Conservation (phyloP, 2,797 vertebrate genomes). For the Hybognathus amarus region DNA sequence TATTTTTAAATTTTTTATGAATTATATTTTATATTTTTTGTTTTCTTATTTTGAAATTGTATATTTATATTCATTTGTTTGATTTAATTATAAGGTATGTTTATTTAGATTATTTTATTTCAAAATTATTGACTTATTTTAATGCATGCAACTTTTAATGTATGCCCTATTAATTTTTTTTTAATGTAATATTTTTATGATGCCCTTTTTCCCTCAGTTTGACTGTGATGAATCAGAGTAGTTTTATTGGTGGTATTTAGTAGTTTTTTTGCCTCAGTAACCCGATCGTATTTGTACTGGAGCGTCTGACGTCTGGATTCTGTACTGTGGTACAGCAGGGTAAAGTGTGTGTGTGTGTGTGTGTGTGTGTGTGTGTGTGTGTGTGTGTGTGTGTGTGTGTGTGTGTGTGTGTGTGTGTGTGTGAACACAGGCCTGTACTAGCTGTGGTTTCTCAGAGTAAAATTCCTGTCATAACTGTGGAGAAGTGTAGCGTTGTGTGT, state of each 20-base stretch:
- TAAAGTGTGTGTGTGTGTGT: background rate
- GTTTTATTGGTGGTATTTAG: background rate
- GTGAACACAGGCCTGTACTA: conserved; percentile 44
- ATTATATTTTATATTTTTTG: background rate
- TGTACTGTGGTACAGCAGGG: conserved; percentile 6
- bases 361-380: background rate
- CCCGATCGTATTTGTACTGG: background rate
- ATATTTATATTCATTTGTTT: background rate
- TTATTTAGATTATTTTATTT: background rate
- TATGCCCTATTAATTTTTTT: too few relatives aligned
- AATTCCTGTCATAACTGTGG: conserved; percentile 56
- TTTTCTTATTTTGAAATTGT: background rate
- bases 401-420: background rate
- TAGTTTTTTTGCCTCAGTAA: background rate
- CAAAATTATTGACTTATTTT: too few relatives aligned
- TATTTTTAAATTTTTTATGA: background rate
- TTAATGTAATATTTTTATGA: background rate
- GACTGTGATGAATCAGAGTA: background rate
- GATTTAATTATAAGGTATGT: background rate
- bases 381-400: too few relatives aligned
- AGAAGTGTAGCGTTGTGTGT: conserved; percentile 3
- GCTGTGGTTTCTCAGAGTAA: conserved; percentile 43
- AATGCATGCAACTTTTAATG: too few relatives aligned
- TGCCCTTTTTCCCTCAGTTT: too few relatives aligned
- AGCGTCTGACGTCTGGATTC: background rate